phyloP scores from a whole-genome alignment of 2,113 vertebrate genomes.

The Megaceryle maxima region DNA sequence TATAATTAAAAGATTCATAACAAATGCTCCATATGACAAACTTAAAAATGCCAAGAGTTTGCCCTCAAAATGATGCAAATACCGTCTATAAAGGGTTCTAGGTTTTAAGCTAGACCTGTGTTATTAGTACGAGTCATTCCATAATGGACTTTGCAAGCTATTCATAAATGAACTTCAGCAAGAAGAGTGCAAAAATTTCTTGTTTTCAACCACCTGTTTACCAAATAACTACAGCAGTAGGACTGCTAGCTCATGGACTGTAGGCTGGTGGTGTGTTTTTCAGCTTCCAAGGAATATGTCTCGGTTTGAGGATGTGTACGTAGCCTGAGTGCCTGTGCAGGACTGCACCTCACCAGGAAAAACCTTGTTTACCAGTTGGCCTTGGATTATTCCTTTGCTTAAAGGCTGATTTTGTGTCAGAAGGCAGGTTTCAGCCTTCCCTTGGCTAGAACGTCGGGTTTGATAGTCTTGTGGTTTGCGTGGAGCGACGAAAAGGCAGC shows the following conservation, averaged over 20 bases:
- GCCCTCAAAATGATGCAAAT: background rate
- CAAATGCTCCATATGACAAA: background rate
- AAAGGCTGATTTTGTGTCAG: background rate
- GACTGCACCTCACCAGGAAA: background rate
- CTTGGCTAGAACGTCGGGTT: too few species aligned
- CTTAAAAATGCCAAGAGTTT: background rate
- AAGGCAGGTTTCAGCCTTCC: background rate
- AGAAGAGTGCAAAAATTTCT: background rate
- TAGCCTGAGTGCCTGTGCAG: background rate
- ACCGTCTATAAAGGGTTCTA: background rate
- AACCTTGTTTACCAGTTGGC: background rate
- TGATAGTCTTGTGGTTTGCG: too few species aligned
- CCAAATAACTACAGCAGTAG: background rate
- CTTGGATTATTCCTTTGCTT: background rate
- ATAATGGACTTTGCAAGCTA: background rate
- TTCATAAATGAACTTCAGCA: background rate
- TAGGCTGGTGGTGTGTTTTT: background rate
- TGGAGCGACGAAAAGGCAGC: too few species aligned
- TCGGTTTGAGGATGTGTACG: accelerated
- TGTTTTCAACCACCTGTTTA: background rate
- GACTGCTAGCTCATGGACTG: background rate
- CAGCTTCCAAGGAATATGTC: background rate
- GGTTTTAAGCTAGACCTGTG: background rate
- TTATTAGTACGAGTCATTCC: background rate
- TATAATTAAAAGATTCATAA: background rate